Conservation (phyloP, 2,888 invertebrate genomes). For the Drosophila mettleri region DNA sequence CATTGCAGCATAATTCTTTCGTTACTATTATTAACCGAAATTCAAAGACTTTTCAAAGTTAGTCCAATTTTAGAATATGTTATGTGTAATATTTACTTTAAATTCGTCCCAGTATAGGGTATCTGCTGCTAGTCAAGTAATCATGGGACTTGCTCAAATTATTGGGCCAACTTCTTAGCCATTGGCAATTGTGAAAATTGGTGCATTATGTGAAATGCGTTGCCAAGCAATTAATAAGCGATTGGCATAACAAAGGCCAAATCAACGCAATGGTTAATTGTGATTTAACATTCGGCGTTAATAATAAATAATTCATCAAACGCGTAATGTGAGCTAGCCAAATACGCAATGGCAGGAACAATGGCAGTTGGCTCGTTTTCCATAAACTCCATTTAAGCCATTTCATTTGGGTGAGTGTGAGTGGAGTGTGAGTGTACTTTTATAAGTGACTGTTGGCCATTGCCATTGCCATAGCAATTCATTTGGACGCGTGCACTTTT, state of each 20-base stretch:
- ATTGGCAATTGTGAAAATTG: slow-evolving; percentile 30
- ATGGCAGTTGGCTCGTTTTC: slow-evolving; percentile 28
- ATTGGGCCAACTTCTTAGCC: slow-evolving; percentile 12
- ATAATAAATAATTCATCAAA: slow-evolving; percentile 54
- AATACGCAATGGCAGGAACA: slow-evolving; percentile 13
- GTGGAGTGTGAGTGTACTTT: slow-evolving; percentile 26
- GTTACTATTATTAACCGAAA: too few relatives aligned
- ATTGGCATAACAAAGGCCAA: slow-evolving; percentile 43
- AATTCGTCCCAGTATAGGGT: background rate
- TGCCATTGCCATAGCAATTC: slow-evolving; percentile 53
- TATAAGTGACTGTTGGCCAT: slow-evolving; percentile 47
- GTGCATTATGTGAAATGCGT: slow-evolving; percentile 33
- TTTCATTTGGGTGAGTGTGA: slow-evolving; percentile 9
- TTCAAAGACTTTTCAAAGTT: too few relatives aligned
- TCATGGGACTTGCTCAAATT: background rate
- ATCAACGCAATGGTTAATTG: slow-evolving; percentile 36
- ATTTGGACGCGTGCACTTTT: slow-evolving; percentile 50
- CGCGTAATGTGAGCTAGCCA: slow-evolving; percentile 29
- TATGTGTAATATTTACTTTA: background rate
- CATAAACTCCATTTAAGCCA: slow-evolving; percentile 32
- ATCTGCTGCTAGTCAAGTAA: background rate
- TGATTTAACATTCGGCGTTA: slow-evolving; percentile 54
- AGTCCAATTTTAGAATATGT: background rate
- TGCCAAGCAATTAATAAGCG: slow-evolving; percentile 53
- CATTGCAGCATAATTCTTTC: too few relatives aligned